phyloP scores from a whole-genome alignment of 2,888 invertebrate genomes.

The Cephus rjabovi region DNA sequence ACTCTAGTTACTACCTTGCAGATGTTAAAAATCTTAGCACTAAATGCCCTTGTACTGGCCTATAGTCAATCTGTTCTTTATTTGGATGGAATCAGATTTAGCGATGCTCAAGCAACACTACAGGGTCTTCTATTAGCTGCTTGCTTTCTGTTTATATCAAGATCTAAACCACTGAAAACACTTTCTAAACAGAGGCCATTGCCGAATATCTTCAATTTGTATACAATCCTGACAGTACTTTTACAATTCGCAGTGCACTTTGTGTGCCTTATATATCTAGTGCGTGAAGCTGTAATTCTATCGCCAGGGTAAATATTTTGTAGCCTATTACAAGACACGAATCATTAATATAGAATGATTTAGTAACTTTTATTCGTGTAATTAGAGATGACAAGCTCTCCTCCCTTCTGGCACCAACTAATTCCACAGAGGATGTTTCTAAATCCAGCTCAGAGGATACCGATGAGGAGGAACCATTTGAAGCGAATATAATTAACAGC shows the following conservation, averaged over 20 bases:
- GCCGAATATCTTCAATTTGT: constrained; percentile 98
- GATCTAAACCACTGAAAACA: constrained; percentile 95
- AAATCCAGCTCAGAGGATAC: constrained; percentile 63
- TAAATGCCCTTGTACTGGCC: constrained; percentile 97
- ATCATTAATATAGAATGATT: constrained; percentile 4
- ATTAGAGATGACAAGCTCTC: constrained; percentile 69
- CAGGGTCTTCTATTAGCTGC: constrained; percentile 96
- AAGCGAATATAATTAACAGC: constrained; percentile 95
- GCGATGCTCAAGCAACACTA: constrained; percentile 96
- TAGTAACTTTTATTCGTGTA: constrained; percentile 11
- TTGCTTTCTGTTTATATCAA: constrained; percentile 97
- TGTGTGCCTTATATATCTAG: constrained; percentile 88
- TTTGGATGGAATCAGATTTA: constrained; percentile 97
- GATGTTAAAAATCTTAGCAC: constrained; percentile 99
- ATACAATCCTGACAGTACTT: constrained; percentile 95
- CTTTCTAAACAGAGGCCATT: constrained; percentile 94
- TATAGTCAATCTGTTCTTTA: constrained; percentile 99
- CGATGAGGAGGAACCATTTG: constrained; percentile 86
- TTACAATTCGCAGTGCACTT: constrained; percentile 97
- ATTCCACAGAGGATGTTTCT: constrained; percentile 23
- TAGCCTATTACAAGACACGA: not conserved
- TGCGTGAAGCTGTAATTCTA: constrained; percentile 80
- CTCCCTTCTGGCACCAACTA: constrained; percentile 37
- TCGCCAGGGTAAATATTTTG: constrained; percentile 74
- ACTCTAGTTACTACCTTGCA: constrained; percentile 98